A percentile compares a stretch with the other conserved stretches of the same genome.
Conservation (phyloP, 1,140 invertebrate genomes). For the Panagrolaimus sp. region DNA sequence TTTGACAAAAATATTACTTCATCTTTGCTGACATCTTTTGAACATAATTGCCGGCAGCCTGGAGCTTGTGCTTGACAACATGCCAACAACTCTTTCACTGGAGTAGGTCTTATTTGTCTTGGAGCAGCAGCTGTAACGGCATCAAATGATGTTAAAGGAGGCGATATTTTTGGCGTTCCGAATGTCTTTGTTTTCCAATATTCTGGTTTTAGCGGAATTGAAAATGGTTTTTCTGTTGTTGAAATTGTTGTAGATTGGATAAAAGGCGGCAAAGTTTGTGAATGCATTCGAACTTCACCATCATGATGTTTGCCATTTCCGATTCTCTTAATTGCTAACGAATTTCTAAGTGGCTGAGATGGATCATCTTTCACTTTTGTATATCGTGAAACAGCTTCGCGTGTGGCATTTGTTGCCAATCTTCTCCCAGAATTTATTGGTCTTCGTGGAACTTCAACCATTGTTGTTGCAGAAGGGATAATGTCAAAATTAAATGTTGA, state of each 20-base stretch:
- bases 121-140: not conserved
- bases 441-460: not conserved
- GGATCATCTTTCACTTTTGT: not conserved
- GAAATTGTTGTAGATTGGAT: not conserved
- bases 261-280: not conserved
- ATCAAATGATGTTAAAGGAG: no score
- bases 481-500: not conserved
- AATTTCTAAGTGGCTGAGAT: not conserved
- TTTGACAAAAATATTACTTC: slow-evolving; percentile 20
- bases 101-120: not conserved
- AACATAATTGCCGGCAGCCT: slow-evolving; percentile 25
- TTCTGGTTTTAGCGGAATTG: not conserved
- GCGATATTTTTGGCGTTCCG: no score
- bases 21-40: slow-evolving; percentile 26
- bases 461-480: not conserved
- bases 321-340: not conserved
- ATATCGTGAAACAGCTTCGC: not conserved
- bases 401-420: not conserved
- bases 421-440: not conserved
- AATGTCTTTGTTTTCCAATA: not conserved
- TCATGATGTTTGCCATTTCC: not conserved
- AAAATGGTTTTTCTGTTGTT: not conserved
- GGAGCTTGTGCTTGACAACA: slow-evolving; percentile 30
- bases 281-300: not conserved
- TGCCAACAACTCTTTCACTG: slow-evolving; percentile 7